Base-by-base conservation (phyloP, 2,888 invertebrate species). In the Tetrapedia diversipes region DNA sequence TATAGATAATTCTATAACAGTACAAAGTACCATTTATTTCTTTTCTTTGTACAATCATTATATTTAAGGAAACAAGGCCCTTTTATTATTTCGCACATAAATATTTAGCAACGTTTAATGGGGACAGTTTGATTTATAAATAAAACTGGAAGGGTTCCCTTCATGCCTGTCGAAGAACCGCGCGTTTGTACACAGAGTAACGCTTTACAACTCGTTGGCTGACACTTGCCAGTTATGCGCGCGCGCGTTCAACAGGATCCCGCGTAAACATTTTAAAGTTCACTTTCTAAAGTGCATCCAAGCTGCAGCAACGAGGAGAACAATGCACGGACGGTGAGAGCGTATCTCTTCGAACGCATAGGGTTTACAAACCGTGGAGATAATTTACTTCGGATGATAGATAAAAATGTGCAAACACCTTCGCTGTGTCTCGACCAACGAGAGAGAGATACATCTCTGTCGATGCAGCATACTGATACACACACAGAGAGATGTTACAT, bases 221-320 rank as follows among this genome's bases (percentile, higher is more conserved):
- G 47, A 37, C 19, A 34, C n/a, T 49, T 6, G 29, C 56, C 37
- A 56, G n/a, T 47, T 27, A 34, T n/a, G 27, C 16, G 16, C 16
- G 16, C 43, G 41, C 32, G 34, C 49, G 16, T 32, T 19, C 29
- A 49, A 43, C 45, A 43, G 34, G 24, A 57, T 47, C 6, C 37
- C 66, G 39, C 14, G 22, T 59, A 43, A 59, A 43, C 51, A 67
- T 67, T 59, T 59, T 43, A 68, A 61, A 61, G 61, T 68, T 68
- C 68, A 68, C 61, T 68, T 68, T 68, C 68, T 53, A 68, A 61
- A 68, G 68, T 61, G 61, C 68, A 68, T 43, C 51, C 22, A 27
- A n/a, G 51, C 51, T 53, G 34, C 19, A 34, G 27, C n/a, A n/a
- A n/a, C n/a, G n/a, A n/a, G 34, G 34, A 19, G 61, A 53, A 68